Percentiles rank a stretch among this genome's conserved stretches.
These are phyloP conservation scores for Passerculus sandwichensis DNA, from an alignment of 2,797 vertebrate species.

Conservation along the genomic window DNA sequence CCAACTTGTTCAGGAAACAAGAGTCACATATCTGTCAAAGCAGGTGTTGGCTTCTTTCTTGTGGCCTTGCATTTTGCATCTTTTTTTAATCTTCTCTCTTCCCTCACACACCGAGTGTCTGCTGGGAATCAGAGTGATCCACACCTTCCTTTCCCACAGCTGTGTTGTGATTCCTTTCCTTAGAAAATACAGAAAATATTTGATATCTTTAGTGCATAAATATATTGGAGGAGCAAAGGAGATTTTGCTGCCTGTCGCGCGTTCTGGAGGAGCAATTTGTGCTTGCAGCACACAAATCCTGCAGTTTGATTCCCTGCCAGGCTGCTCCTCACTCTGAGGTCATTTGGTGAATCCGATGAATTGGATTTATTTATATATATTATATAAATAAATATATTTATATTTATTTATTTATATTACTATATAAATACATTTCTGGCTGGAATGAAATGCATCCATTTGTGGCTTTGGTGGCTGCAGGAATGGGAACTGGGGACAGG, in stretches of 20 bases:
- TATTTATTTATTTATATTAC: no score
- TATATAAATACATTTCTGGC: fast-evolving
- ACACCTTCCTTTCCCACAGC: background rate
- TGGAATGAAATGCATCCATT: fast-evolving
- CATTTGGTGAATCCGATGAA: fast-evolving
- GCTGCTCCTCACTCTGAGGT: background rate
- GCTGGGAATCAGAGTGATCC: background rate
- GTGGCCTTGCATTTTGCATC: background rate
- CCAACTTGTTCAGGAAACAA: background rate
- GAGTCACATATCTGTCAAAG: fast-evolving
- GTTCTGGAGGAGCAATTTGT: background rate
- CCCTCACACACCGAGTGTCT: background rate
- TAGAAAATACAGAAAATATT: background rate
- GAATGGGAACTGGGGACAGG: background rate
- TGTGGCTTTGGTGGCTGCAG: background rate
- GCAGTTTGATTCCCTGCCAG: background rate
- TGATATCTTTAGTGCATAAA: fast-evolving
- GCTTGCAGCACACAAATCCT: background rate
- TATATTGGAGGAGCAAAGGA: fast-evolving
- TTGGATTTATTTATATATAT: no score
- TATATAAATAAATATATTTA: no score
- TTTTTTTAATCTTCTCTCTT: background rate
- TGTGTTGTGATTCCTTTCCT: background rate
- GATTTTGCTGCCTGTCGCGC: background rate
- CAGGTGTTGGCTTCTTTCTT: background rate